A percentile compares a stretch with the other conserved stretches of the same genome.
Evolutionary conservation across 1,140 invertebrate genomes (phyloP).

Genomic region (Listronotus bonariensis): DNA sequence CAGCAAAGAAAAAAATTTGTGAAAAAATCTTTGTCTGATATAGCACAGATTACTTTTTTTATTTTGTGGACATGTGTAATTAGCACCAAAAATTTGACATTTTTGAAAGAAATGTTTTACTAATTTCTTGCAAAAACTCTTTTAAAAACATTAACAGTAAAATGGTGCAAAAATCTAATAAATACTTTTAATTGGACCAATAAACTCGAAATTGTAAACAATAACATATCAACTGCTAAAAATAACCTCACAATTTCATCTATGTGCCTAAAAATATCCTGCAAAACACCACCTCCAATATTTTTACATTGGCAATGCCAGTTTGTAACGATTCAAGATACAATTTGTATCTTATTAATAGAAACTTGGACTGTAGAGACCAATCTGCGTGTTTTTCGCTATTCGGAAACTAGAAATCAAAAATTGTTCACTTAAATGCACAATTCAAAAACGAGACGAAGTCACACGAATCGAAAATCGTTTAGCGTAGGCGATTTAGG

Average conservation of each 20-base stretch:
- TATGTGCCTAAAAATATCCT: not conserved
- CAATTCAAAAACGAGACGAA: not conserved
- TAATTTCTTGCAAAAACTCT: too few relatives aligned
- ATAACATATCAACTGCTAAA: slow-evolving; percentile 14
- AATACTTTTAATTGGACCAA: too few relatives aligned
- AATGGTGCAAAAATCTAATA: too few relatives aligned
- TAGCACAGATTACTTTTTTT: too few relatives aligned
- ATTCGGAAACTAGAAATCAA: not conserved
- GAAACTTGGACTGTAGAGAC: not conserved
- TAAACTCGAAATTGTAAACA: slow-evolving; percentile 8
- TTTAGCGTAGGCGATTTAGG: slow-evolving; percentile 9
- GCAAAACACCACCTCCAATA: not conserved
- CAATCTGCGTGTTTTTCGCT: not conserved
- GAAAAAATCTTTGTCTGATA: too few relatives aligned
- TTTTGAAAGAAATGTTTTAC: too few relatives aligned
- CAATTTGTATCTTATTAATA: slow-evolving; percentile 12
- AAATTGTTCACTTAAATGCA: not conserved
- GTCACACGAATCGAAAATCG: slow-evolving; percentile 10
- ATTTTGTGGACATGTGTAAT: too few relatives aligned
- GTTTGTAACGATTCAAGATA: not conserved
- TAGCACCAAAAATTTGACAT: too few relatives aligned
- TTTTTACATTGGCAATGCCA: slow-evolving; percentile 15
- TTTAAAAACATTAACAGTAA: too few relatives aligned
- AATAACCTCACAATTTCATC: slow-evolving; percentile 4
- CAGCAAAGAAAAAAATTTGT: too few relatives aligned